Conservation (phyloP, 2,888 invertebrate species). For the Willowsia nigromaculata region DNA sequence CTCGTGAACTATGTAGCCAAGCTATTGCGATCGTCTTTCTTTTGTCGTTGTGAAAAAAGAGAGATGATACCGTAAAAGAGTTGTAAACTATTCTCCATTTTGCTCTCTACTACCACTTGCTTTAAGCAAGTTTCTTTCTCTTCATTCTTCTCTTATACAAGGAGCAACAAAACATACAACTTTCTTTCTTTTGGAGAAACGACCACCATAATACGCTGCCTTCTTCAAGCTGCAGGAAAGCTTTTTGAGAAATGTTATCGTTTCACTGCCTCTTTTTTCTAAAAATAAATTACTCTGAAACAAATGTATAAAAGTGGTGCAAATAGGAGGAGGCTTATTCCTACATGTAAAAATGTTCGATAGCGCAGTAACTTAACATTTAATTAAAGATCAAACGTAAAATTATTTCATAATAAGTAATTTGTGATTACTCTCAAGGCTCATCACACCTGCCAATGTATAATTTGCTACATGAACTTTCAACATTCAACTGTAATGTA, state of each 20-base stretch:
- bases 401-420: no score
- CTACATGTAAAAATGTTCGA: no score
- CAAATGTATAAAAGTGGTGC: background rate
- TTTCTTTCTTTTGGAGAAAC: slow-evolving; percentile 2
- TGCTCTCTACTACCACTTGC: slow-evolving; percentile 27
- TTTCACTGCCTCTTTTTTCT: slow-evolving; percentile 25
- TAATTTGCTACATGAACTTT: no score
- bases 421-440: no score
- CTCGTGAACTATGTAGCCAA: background rate
- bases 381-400: no score
- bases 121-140: slow-evolving; percentile 18
- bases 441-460: no score
- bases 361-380: no score
- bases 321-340: no score
- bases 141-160: slow-evolving; percentile 12
- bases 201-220: background rate
- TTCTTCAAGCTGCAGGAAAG: background rate
- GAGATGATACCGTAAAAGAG: slow-evolving; percentile 57
- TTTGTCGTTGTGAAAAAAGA: slow-evolving; percentile 30
- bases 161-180: background rate
- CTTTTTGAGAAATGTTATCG: slow-evolving; percentile 48
- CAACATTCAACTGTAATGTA: no score
- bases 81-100: slow-evolving; percentile 59
- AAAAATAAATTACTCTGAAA: background rate
- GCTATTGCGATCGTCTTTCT: background rate